Percentiles rank a stretch among this genome's conserved stretches.
Evolutionary conservation across 2,113 vertebrate species (phyloP).

Genomic region (Lates calcarifer): DNA sequence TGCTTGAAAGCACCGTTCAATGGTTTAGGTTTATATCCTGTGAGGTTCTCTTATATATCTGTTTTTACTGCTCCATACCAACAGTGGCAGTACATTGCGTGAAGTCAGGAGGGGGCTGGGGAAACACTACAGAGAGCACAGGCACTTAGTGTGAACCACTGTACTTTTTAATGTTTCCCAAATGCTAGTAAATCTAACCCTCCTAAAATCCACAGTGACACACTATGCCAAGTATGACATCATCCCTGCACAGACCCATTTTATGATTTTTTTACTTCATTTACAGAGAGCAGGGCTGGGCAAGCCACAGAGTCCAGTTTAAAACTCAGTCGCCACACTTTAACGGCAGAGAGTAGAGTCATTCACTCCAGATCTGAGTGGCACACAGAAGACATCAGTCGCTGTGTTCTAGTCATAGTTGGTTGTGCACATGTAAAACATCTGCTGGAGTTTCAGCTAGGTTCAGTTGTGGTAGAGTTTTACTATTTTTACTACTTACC

Average conservation of each 20-base stretch:
- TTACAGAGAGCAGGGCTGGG: slow-evolving; percentile 60
- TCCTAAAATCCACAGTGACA: slow-evolving; percentile 75
- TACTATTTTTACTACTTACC: not conserved
- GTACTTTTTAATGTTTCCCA: slow-evolving; percentile 80
- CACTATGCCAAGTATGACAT: slow-evolving; percentile 80
- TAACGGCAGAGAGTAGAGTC: slow-evolving; percentile 43
- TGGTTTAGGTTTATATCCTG: slow-evolving; percentile 21
- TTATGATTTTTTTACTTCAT: slow-evolving; percentile 75
- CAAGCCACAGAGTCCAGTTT: slow-evolving; percentile 66
- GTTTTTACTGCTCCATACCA: slow-evolving; percentile 50
- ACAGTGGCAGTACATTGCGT: slow-evolving; percentile 54
- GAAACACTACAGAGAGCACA: slow-evolving; percentile 67
- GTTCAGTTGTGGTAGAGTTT: slow-evolving; percentile 21
- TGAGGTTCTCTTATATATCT: slow-evolving; percentile 38
- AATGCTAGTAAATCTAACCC: slow-evolving; percentile 81
- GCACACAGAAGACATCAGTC: slow-evolving; percentile 27
- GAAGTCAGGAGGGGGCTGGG: slow-evolving; percentile 31
- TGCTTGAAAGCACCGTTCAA: slow-evolving; percentile 16
- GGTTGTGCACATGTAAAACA: slow-evolving; percentile 54
- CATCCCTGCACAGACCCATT: slow-evolving; percentile 69
- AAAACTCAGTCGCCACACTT: slow-evolving; percentile 51
- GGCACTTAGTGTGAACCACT: slow-evolving; percentile 77
- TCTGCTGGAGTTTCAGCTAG: slow-evolving; percentile 39
- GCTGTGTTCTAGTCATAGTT: slow-evolving; percentile 37
- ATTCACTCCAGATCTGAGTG: slow-evolving; percentile 35